A percentile compares a stretch with the other conserved stretches of the same genome.
Evolutionary conservation across 2,797 vertebrate species (phyloP).

Genomic region (Cirrhinus mrigala): DNA sequence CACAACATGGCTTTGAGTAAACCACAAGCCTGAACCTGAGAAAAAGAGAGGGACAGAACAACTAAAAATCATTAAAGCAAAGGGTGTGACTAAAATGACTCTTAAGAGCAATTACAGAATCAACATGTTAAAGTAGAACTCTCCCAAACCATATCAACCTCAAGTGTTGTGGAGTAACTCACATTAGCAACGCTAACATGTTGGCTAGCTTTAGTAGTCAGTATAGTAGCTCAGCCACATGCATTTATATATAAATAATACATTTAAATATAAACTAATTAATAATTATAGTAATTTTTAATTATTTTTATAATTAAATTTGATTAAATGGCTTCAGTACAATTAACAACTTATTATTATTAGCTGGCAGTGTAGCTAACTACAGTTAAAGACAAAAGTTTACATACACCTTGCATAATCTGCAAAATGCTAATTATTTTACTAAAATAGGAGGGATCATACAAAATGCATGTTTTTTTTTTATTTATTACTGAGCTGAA

Average conservation of each 20-base stretch:
- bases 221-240: neutral
- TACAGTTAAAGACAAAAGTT: too few relatives aligned
- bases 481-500: too few relatives aligned
- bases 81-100: neutral
- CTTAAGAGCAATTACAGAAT: neutral
- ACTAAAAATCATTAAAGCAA: slow-evolving; percentile 27
- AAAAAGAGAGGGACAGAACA: neutral
- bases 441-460: too few relatives aligned
- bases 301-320: too few relatives aligned
- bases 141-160: neutral
- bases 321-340: too few relatives aligned
- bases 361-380: too few relatives aligned
- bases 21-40: slow-evolving; percentile 14
- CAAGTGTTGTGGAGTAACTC: neutral
- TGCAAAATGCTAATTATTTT: too few relatives aligned
- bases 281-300: too few relatives aligned
- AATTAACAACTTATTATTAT: too few relatives aligned
- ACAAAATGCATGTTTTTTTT: too few relatives aligned
- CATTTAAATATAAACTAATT: too few relatives aligned
- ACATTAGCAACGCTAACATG: neutral
- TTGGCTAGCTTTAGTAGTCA: neutral
- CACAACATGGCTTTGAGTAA: slow-evolving; percentile 10
- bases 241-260: neutral
- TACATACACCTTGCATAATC: too few relatives aligned
- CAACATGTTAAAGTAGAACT: neutral